Base-by-base conservation (phyloP, 2,888 invertebrate genomes). In the Cataglyphis cursor region DNA sequence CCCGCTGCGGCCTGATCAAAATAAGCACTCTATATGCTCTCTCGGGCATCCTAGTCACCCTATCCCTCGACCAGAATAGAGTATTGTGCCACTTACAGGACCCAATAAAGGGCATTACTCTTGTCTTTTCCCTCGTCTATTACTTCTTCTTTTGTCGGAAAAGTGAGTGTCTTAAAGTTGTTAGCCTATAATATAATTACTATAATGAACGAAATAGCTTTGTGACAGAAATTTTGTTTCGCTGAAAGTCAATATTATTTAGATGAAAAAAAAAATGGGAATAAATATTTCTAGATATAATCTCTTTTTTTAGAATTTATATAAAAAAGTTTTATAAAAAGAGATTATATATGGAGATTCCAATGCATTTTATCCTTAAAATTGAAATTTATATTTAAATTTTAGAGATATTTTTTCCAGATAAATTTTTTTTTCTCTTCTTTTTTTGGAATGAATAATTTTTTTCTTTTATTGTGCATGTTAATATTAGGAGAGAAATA, bases 21-120 rank as follows among this genome's bases (percentile, higher is more conserved):
- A 93, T 96, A 83, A 95, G 96, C 82, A 89, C 94, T 8, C 84
- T 95, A 21, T 95, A 96, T 87, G 95, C 95, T 12, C 85, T 95
- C 15, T 94, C 95, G 84, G 95, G 95, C n/a, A 95, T 96, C 87
- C 93, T 95, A 72, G 93, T 96, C 59, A 94, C 95, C n/a, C 95
- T 95, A 87, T 95, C 96, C 3, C 90, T 95, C 85, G 96, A 96
- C 89, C 94, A 95, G 82, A 95, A 96, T 87, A 93, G 96, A 88
- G 96, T 96, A 6, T 94, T 96, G 73, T 96, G 96, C 87, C 96
- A 96, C 91, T 93, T 96, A 59, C 96, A 96, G 91, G 96, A 96
- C 93, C 96, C 96, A 0, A 95, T 96, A 59, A 96, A 96, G 91
- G 96, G 96, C 73, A 95, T 96, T 62, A 95, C 96, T 6, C 92